Conservation (phyloP, 1,140 invertebrate genomes). For the Telenomus remus region DNA sequence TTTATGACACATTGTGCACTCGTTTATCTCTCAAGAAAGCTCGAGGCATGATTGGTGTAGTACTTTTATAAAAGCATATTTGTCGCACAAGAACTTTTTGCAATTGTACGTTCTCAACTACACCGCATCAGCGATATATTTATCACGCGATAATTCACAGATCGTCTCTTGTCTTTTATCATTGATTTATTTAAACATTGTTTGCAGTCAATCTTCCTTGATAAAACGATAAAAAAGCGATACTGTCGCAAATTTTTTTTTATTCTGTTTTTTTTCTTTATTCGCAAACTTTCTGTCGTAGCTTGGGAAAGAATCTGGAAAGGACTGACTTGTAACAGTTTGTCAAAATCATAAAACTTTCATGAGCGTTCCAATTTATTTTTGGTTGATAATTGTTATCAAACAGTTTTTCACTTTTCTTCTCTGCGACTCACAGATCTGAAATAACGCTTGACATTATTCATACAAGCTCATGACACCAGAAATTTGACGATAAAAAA, state of each 20-base stretch:
- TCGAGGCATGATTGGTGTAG: conserved; percentile 69
- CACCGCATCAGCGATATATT: conserved; percentile 49
- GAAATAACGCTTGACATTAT: conserved; percentile 20
- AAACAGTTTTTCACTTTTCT: not conserved
- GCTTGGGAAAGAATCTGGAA: too few species aligned
- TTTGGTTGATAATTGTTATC: too few species aligned
- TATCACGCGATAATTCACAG: conserved; percentile 34
- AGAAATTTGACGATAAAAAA: conserved; percentile 14
- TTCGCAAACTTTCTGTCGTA: too few species aligned
- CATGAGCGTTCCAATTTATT: too few species aligned
- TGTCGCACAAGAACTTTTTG: conserved; percentile 64
- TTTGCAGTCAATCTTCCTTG: too few species aligned
- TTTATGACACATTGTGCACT: conserved; percentile 63
- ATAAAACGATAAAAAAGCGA: too few species aligned
- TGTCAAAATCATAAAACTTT: too few species aligned
- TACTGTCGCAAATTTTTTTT: not conserved
- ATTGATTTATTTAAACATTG: conserved; percentile 2
- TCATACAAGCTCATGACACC: conserved; percentile 32
- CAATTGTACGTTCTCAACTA: conserved; percentile 53
- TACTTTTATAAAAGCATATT: conserved; percentile 65
- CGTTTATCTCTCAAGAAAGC: conserved; percentile 66
- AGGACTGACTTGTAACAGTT: too few species aligned
- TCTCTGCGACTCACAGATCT: not conserved
- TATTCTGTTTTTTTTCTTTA: not conserved
- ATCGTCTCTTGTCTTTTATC: conserved; percentile 14